phyloP scores from a whole-genome alignment of 2,113 vertebrate genomes.

The Murina feae region DNA sequence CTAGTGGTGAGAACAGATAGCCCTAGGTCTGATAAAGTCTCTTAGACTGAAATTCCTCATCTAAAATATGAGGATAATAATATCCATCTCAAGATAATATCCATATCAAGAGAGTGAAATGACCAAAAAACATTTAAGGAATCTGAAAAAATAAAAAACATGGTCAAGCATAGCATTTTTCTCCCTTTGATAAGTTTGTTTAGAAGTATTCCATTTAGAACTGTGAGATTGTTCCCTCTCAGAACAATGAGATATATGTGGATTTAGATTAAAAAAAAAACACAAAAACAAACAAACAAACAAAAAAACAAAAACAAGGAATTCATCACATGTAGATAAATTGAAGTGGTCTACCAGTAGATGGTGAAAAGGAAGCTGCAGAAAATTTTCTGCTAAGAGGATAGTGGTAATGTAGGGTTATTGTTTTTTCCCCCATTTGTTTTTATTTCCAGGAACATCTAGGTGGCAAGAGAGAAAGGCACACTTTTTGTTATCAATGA shows the following conservation, averaged over 20 bases:
- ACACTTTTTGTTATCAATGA: background rate
- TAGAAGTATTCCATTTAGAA: background rate
- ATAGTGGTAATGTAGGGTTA: background rate
- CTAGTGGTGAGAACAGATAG: background rate
- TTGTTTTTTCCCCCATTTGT: background rate
- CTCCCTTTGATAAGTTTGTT: background rate
- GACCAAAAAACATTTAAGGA: background rate
- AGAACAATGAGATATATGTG: background rate
- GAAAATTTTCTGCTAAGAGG: background rate
- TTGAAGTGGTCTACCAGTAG: background rate
- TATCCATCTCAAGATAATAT: background rate
- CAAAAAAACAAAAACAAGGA: too few relatives aligned
- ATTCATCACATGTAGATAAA: background rate
- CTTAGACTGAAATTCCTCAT: background rate
- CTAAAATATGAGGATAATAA: background rate
- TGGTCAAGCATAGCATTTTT: background rate
- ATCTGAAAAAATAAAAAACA: background rate
- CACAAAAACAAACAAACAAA: too few relatives aligned
- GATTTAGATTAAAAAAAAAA: background rate
- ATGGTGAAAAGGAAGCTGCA: background rate
- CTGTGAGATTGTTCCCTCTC: background rate
- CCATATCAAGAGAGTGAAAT: background rate
- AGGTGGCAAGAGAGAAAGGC: background rate
- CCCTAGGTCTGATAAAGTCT: background rate
- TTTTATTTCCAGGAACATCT: background rate